Percentiles rank a stretch among this genome's conserved stretches.
Conservation (phyloP, 2,797 vertebrate genomes). For the Acanthurus leucopareius region DNA sequence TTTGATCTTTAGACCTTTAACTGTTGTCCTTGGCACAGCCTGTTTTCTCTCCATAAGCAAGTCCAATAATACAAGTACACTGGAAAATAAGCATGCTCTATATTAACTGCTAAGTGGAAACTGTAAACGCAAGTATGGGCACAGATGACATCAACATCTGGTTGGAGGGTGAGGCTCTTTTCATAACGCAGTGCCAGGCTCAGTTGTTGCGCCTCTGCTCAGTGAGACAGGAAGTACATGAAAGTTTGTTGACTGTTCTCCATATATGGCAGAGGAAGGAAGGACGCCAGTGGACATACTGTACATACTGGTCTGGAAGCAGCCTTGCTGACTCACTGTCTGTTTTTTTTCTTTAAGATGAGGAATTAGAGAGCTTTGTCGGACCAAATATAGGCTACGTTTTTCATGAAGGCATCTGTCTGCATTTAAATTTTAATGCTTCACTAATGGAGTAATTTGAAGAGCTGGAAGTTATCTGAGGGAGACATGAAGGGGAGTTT, state of each 20-base stretch:
- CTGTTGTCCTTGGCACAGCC: constrained; percentile 58
- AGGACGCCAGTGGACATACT: constrained; percentile 53
- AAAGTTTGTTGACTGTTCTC: constrained; percentile 73
- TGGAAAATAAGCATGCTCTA: constrained; percentile 65
- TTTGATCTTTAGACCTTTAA: constrained; percentile 68
- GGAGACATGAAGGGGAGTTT: not conserved
- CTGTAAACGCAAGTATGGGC: constrained; percentile 53
- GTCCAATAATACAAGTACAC: constrained; percentile 43
- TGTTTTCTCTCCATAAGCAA: constrained; percentile 51
- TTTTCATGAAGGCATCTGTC: constrained; percentile 38
- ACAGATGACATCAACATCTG: constrained; percentile 68
- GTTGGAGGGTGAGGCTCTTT: constrained; percentile 59
- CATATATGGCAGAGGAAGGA: constrained; percentile 86
- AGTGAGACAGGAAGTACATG: constrained; percentile 61
- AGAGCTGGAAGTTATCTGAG: constrained; percentile 6
- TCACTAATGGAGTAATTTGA: constrained; percentile 17
- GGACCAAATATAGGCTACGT: constrained; percentile 27
- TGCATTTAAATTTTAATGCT: constrained; percentile 35
- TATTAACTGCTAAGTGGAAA: constrained; percentile 68
- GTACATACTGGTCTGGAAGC: constrained; percentile 47
- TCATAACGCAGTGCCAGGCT: constrained; percentile 40
- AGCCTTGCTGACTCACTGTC: constrained; percentile 57
- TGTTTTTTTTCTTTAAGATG: constrained; percentile 51
- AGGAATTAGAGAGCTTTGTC: constrained; percentile 38
- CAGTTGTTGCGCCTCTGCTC: constrained; percentile 41